Evolutionary conservation across 2,888 invertebrate genomes (phyloP).

Genomic region (Drosophila diplacantha): DNA sequence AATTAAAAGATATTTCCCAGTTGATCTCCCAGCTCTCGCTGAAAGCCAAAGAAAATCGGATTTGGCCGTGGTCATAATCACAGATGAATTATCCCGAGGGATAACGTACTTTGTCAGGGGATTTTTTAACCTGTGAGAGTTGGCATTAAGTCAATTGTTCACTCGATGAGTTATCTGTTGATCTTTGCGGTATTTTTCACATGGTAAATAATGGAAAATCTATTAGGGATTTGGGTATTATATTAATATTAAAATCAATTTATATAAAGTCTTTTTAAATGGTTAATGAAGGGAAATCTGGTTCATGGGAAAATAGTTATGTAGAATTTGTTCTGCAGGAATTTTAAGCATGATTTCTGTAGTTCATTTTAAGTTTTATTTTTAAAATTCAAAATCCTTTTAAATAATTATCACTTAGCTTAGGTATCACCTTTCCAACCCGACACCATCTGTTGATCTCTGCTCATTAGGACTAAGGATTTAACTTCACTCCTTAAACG

Average conservation of each 20-base stretch:
- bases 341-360: not conserved
- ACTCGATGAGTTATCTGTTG: slow-evolving; percentile 6
- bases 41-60: slow-evolving; percentile 57
- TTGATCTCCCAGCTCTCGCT: slow-evolving; percentile 39
- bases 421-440: no score
- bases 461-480: not conserved
- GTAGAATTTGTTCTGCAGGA: no score
- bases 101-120: slow-evolving; percentile 3
- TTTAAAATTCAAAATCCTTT: no score
- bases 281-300: not conserved
- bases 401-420: not conserved
- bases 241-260: not conserved
- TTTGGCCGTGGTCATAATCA: slow-evolving; percentile 27
- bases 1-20: slow-evolving; percentile 63
- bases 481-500: slow-evolving; percentile 6
- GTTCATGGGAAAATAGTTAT: not conserved
- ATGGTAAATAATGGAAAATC: not conserved
- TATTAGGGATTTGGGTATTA: not conserved
- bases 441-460: slow-evolving; percentile 1
- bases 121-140: not conserved
- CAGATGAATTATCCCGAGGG: slow-evolving; percentile 16
- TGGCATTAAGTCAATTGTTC: slow-evolving; percentile 7
- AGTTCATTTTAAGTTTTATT: not conserved
- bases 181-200: not conserved
- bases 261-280: not conserved